These are phyloP conservation scores for Allygus modestus DNA, from an alignment of 2,888 invertebrate genomes.

Conservation along the genomic window DNA sequence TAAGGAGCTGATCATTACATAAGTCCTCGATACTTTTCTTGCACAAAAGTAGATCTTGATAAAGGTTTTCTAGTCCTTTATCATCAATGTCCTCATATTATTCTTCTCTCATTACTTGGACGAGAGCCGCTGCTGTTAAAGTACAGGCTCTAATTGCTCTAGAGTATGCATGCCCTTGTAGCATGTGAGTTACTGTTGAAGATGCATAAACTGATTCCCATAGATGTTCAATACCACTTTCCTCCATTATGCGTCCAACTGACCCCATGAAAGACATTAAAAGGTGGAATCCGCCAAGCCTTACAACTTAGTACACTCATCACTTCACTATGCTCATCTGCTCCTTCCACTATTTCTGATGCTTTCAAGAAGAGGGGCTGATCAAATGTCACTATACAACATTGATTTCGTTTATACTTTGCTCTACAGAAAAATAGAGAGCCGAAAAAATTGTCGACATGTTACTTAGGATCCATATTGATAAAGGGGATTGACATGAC, in stretches of 20 bases:
- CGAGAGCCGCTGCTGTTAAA: no score
- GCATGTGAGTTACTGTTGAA: constrained; percentile 69
- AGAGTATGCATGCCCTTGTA: constrained; percentile 70
- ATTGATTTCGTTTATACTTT: not conserved
- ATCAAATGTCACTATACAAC: not conserved
- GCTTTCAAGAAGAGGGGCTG: no score
- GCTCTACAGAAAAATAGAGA: not conserved
- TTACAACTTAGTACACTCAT: not conserved
- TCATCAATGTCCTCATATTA: no score
- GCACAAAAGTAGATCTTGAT: no score
- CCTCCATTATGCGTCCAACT: constrained; percentile 72
- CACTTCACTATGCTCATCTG: not conserved
- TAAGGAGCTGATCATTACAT: no score
- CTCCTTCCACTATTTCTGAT: not conserved
- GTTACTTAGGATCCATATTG: constrained; percentile 2
- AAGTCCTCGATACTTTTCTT: no score
- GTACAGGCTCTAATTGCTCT: constrained; percentile 67
- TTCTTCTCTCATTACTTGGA: no score
- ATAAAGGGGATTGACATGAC: constrained; percentile 1
- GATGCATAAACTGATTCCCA: constrained; percentile 70
- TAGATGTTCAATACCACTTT: constrained; percentile 72
- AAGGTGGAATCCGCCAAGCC: not conserved
- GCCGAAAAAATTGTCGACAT: constrained; percentile 3
- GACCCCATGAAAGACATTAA: constrained; percentile 53
- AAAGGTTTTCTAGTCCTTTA: no score